Evolutionary conservation across 2,888 invertebrate species (phyloP).

Genomic region (Lepidocyrtinus sp.): DNA sequence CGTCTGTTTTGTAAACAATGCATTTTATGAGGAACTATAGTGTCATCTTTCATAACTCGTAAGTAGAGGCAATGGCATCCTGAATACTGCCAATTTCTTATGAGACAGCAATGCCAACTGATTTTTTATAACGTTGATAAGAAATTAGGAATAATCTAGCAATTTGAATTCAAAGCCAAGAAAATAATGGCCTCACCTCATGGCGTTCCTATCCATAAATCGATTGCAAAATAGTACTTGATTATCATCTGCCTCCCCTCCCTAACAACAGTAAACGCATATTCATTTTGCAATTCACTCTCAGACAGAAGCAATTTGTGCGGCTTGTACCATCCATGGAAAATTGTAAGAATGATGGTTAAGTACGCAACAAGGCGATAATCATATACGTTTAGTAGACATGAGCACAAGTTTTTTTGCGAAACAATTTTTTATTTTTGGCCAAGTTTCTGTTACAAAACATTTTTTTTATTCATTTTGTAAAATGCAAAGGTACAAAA

Average conservation of each 20-base stretch:
- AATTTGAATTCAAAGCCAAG: no score
- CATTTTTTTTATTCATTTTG: not conserved
- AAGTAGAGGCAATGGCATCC: no score
- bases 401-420: not conserved
- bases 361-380: not conserved
- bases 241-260: not conserved
- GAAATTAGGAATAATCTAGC: no score
- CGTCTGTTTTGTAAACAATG: no score
- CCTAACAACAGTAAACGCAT: not conserved
- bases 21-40: no score
- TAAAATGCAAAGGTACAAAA: no score
- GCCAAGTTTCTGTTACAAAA: conserved; percentile 17
- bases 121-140: no score
- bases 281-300: not conserved
- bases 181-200: no score
- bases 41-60: no score
- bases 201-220: no score
- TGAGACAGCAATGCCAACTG: no score
- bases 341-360: not conserved
- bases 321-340: not conserved
- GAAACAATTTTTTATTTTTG: not conserved
- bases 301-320: not conserved
- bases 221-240: not conserved
- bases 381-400: not conserved
- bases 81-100: no score